Percentiles rank a stretch among this genome's conserved stretches.
Conservation (phyloP, 37 sponge, comb jelly and placozoan species). For the Haliclona indistincta region DNA sequence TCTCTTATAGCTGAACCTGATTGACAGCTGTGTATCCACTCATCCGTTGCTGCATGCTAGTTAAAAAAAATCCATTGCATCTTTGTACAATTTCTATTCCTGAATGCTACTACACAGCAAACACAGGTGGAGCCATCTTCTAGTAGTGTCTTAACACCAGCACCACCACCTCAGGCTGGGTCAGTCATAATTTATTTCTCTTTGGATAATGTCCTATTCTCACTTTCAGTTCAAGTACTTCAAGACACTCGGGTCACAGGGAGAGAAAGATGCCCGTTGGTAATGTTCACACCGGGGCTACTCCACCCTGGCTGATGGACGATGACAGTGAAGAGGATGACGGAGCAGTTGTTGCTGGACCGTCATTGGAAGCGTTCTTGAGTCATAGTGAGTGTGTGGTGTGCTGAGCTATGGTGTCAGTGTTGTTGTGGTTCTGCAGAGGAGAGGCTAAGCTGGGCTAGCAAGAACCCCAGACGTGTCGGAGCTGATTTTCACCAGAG, state of each 20-base stretch:
- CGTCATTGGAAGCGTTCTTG: constrained; percentile 58
- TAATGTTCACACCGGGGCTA: constrained; percentile 78
- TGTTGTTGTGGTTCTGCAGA: constrained; percentile 15
- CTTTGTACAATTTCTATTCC: too few relatives aligned
- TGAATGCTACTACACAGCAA: too few relatives aligned
- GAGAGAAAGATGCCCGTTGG: neutral
- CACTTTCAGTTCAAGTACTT: too few relatives aligned
- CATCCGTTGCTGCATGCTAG: neutral
- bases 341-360: constrained; percentile 44
- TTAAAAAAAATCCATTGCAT: too few relatives aligned
- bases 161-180: too few relatives aligned
- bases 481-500: constrained; percentile 76
- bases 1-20: neutral
- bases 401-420: neutral
- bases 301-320: constrained; percentile 73
- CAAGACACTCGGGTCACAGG: neutral
- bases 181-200: too few relatives aligned
- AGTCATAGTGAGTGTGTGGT: constrained; percentile 40
- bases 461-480: constrained; percentile 71
- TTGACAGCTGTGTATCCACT: constrained; percentile 14
- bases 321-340: constrained; percentile 35
- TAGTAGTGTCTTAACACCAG: too few relatives aligned
- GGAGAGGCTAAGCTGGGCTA: constrained; percentile 19
- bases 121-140: too few relatives aligned
- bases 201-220: too few relatives aligned